Evolutionary conservation across 2,888 invertebrate species (phyloP).

Genomic region (Agrotis segetum): DNA sequence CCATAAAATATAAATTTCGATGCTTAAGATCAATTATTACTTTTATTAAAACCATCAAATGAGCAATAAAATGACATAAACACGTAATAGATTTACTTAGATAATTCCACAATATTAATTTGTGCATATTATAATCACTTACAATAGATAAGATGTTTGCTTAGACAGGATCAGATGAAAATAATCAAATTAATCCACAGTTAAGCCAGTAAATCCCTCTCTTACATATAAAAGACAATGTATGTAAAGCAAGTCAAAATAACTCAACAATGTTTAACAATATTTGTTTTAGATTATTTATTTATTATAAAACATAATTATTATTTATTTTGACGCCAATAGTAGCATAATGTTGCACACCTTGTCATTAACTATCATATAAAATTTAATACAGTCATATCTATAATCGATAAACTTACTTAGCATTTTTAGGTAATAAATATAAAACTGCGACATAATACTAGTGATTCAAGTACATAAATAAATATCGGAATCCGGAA

Average conservation of each 20-base stretch:
- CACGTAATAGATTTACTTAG: neutral
- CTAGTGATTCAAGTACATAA: constrained; percentile 10
- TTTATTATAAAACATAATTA: too few species aligned
- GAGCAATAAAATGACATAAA: neutral
- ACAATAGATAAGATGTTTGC: neutral
- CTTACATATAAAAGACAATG: neutral
- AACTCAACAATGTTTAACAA: neutral
- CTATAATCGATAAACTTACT: neutral
- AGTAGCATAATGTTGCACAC: too few species aligned
- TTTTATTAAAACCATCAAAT: constrained; percentile 12
- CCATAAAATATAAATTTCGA: constrained; percentile 7
- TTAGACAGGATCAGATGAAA: neutral
- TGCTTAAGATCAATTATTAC: constrained; percentile 10
- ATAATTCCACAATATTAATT: neutral
- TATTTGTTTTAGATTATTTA: too few species aligned
- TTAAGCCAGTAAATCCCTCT: neutral
- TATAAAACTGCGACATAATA: neutral
- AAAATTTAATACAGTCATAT: neutral
- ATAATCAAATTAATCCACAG: neutral
- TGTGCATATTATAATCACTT: neutral
- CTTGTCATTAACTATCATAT: neutral
- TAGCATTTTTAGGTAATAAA: constrained; percentile 12
- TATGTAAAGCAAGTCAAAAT: too few species aligned
- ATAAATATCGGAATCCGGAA: constrained; percentile 49
- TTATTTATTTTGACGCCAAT: too few species aligned